These are phyloP conservation scores for Blomia tropicalis DNA, from an alignment of 2,888 invertebrate genomes.

Conservation along the genomic window DNA sequence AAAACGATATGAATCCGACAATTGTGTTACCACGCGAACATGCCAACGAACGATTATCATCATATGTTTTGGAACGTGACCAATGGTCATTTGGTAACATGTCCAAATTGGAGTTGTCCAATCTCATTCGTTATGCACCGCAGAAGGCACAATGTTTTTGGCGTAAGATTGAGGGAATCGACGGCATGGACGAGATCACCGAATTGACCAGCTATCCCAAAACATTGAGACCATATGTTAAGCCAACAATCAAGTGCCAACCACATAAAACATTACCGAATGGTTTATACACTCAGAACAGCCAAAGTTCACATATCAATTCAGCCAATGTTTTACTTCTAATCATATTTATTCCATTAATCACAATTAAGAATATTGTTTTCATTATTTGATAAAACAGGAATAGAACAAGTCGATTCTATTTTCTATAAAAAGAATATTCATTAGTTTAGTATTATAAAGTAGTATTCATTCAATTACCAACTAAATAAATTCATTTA, in stretches of 20 bases:
- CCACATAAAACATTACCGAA: too few species aligned
- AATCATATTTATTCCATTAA: too few species aligned
- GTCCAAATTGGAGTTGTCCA: constrained; percentile 1
- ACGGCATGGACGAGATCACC: constrained; percentile 21
- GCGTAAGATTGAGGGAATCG: constrained; percentile 19
- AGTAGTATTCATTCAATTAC: too few species aligned
- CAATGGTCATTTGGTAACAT: constrained; percentile 3
- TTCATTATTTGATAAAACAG: too few species aligned
- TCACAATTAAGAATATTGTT: too few species aligned
- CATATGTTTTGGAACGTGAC: constrained; percentile 11
- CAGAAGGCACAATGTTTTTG: constrained; percentile 24
- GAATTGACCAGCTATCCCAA: constrained; percentile 18
- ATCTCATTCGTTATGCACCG: constrained; percentile 18
- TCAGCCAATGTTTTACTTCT: too few species aligned
- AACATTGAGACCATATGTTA: background rate
- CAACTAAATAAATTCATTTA: too few species aligned
- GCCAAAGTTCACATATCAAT: too few species aligned
- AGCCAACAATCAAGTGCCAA: constrained; percentile 12
- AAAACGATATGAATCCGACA: constrained; percentile 23
- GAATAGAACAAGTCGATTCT: too few species aligned
- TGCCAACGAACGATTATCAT: constrained; percentile 13
- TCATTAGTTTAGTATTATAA: too few species aligned
- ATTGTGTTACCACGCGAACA: constrained; percentile 19
- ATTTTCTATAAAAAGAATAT: too few species aligned
- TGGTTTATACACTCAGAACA: too few species aligned